Base-by-base conservation (phyloP, 2,113 vertebrate genomes). In the Balaeniceps rex region DNA sequence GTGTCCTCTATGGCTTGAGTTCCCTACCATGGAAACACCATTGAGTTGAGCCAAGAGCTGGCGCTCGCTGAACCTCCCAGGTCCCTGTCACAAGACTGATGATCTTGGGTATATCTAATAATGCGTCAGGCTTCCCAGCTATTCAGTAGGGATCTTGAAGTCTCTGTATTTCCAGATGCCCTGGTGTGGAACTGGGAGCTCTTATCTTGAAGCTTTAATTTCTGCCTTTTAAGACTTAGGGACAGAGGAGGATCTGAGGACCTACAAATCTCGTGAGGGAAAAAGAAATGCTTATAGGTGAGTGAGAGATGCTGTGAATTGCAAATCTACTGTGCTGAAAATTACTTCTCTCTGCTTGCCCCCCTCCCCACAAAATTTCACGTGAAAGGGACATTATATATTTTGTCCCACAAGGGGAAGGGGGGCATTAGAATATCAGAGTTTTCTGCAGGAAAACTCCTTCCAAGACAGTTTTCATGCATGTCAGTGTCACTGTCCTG, bases 1-100 rank as follows among this genome's bases (percentile, higher is more conserved):
- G 24, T 24, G 8, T 25, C 25, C 11, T 6, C 49, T 52, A 0
- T n/a, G 18, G 10, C 19, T 68, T 1, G 0, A 3, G 33, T 42
- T 66, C 18, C 54, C 21, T n/a, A 4, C 11, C 4, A 7, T 2
- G 15, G 44, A 33, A 57, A 9, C 15, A 10, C 12, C 1, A 3
- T 10, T 22, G 31, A 8, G 33, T 23, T n/a, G 10, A 87, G 60
- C 25, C 34, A 24, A 29, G 34, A 68, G 19, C 17, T 51, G 46
- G 21, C 7, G 2, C 16, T 84, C 28, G 2, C 33, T 58, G 14
- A 49, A 49, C 29, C 21, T 87, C 24, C 15, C 14, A 7, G 7
- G 29, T 40, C 19, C 22, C 10, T 83, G 22, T n/a, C 40, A 55
- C 13, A 77, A n/a, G 29, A 55, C 42, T 36, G 34, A 21, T 42